Conservation (phyloP, 2,888 invertebrate species). For the Eretmocerus hayati region DNA sequence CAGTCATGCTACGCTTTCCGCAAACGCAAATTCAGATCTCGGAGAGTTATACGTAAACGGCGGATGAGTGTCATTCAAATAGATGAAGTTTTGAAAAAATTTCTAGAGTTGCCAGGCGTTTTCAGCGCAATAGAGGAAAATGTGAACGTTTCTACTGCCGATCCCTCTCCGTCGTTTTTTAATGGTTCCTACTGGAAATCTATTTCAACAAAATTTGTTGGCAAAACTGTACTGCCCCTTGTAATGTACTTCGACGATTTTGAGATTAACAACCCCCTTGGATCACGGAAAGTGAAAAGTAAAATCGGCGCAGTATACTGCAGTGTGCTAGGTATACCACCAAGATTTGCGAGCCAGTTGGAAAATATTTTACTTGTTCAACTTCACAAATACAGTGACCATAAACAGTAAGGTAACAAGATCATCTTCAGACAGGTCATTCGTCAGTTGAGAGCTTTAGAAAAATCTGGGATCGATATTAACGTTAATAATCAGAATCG, state of each 20-base stretch:
- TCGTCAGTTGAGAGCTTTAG: slow-evolving; percentile 15
- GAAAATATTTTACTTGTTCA: slow-evolving; percentile 22
- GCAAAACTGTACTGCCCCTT: slow-evolving; percentile 18
- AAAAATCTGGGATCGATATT: slow-evolving; percentile 21
- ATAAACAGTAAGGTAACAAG: slow-evolving; percentile 18
- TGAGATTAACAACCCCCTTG: slow-evolving; percentile 21
- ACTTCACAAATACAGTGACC: slow-evolving; percentile 17
- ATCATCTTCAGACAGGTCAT: neutral
- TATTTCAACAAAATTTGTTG: slow-evolving; percentile 6
- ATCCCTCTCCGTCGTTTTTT: neutral
- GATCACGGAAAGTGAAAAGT: slow-evolving; percentile 13
- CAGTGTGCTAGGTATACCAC: slow-evolving; percentile 12
- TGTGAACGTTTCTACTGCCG: slow-evolving; percentile 5
- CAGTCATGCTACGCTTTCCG: neutral
- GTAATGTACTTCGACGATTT: slow-evolving; percentile 20
- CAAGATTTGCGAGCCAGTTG: slow-evolving; percentile 16
- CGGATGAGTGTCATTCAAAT: slow-evolving; percentile 14
- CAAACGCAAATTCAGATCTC: neutral
- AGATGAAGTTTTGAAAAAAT: slow-evolving; percentile 18
- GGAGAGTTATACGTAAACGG: neutral
- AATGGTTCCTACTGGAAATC: slow-evolving; percentile 17
- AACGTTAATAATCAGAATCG: slow-evolving; percentile 7
- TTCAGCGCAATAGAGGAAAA: slow-evolving; percentile 9
- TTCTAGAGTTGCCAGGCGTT: slow-evolving; percentile 21
- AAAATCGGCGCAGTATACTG: slow-evolving; percentile 22